phyloP scores from a whole-genome alignment of 1,140 invertebrate genomes.

The Drosophila hydei region DNA sequence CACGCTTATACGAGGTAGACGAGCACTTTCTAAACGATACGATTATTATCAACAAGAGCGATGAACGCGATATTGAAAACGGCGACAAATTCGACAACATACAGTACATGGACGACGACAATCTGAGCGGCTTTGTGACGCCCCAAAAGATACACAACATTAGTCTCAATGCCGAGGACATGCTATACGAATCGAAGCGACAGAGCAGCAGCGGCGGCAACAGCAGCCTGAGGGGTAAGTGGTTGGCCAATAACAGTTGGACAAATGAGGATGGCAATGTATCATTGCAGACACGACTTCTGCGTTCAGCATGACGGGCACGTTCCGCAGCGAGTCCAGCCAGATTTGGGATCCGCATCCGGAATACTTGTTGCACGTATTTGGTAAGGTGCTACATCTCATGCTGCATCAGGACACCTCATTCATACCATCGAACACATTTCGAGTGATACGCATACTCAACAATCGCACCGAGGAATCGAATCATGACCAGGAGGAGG shows the following conservation, averaged over 20 bases:
- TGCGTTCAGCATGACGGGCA: conserved; percentile 84
- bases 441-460: conserved; percentile 86
- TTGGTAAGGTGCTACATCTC: conserved; percentile 86
- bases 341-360: conserved; percentile 90
- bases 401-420: conserved; percentile 86
- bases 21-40: conserved; percentile 40
- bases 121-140: conserved; percentile 60
- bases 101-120: conserved; percentile 62
- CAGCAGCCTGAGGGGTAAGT: conserved; percentile 65
- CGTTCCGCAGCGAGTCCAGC: conserved; percentile 87
- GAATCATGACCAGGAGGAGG: conserved; percentile 75
- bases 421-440: conserved; percentile 85
- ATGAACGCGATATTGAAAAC: conserved; percentile 36
- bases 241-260: neutral
- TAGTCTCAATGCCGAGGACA: conserved; percentile 74
- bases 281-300: conserved; percentile 56
- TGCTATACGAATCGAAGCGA: conserved; percentile 81
- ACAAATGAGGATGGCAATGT: neutral
- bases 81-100: conserved; percentile 25
- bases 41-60: conserved; percentile 15
- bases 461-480: conserved; percentile 84
- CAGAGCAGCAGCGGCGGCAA: conserved; percentile 48
- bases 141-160: conserved; percentile 74
- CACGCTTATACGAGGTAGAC: conserved; percentile 10
- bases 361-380: conserved; percentile 88